phyloP scores from a whole-genome alignment of 2,797 vertebrate species.

The Paramormyrops hopkinsi region DNA sequence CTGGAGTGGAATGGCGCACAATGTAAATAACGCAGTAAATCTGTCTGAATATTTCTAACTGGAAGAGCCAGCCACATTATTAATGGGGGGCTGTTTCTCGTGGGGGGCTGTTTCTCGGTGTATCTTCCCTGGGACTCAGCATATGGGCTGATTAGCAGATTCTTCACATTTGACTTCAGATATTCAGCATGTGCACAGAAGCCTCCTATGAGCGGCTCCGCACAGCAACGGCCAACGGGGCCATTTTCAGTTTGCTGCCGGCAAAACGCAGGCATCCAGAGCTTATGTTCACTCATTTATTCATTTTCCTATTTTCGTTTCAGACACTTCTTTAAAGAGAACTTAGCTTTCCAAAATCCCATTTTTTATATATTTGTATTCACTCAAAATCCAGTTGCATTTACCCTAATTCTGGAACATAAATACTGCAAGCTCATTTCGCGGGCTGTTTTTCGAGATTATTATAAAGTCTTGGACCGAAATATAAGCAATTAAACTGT shows the following conservation, averaged over 20 bases:
- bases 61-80: slow-evolving; percentile 25
- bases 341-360: not conserved
- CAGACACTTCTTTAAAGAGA: not conserved
- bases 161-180: not conserved
- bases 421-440: not conserved
- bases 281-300: not conserved
- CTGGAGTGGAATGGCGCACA: slow-evolving; percentile 19
- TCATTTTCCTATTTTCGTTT: not conserved
- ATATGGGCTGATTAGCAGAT: not conserved
- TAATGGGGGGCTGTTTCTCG: slow-evolving; percentile 23
- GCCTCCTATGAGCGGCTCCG: not conserved
- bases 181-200: not conserved
- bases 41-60: slow-evolving; percentile 24
- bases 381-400: not conserved
- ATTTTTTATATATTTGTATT: not conserved
- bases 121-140: not conserved
- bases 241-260: not conserved
- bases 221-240: not conserved
- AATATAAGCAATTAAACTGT: not conserved
- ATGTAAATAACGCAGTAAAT: slow-evolving; percentile 27
- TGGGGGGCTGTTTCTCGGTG: not conserved
- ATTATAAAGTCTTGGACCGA: not conserved
- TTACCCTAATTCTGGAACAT: not conserved
- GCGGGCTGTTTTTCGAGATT: not conserved
- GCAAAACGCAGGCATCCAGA: not conserved